A percentile compares a stretch with the other conserved stretches of the same genome.
phyloP scores from a whole-genome alignment of 2,113 vertebrate species.

The Pygoscelis antarcticus region DNA sequence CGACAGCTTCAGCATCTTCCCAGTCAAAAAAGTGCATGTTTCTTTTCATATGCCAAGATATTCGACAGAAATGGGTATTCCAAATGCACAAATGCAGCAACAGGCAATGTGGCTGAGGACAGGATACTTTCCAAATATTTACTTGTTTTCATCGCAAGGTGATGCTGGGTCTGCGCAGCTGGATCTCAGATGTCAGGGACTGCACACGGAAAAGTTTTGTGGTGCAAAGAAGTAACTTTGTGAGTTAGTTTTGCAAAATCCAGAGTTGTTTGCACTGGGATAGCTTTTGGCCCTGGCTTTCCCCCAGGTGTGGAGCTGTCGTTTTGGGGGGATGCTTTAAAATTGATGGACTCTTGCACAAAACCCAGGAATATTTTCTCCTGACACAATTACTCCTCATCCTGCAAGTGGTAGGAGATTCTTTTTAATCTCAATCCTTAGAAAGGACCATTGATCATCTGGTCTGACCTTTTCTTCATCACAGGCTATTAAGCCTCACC shows the following conservation, averaged over 20 bases:
- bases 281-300: not conserved
- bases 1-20: not conserved
- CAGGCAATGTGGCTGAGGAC: not conserved
- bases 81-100: not conserved
- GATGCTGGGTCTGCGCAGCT: not conserved
- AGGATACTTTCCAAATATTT: not conserved
- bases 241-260: not conserved
- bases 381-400: not conserved
- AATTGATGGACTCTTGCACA: not conserved
- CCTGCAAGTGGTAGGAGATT: not conserved
- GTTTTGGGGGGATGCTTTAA: not conserved
- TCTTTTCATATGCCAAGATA: not conserved
- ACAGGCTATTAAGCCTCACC: not conserved
- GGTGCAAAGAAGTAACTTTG: not conserved
- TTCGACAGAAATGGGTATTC: not conserved
- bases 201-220: not conserved
- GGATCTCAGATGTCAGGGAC: not conserved
- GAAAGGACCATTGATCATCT: not conserved
- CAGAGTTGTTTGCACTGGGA: too few relatives aligned
- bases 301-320: not conserved
- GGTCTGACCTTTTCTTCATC: not conserved
- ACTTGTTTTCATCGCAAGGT: accelerated
- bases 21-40: not conserved
- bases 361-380: not conserved
- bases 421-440: not conserved